A percentile compares a stretch with the other conserved stretches of the same genome.
These are phyloP conservation scores for Halcyon smyrnensis DNA, from an alignment of 2,797 vertebrate species.

Conservation along the genomic window DNA sequence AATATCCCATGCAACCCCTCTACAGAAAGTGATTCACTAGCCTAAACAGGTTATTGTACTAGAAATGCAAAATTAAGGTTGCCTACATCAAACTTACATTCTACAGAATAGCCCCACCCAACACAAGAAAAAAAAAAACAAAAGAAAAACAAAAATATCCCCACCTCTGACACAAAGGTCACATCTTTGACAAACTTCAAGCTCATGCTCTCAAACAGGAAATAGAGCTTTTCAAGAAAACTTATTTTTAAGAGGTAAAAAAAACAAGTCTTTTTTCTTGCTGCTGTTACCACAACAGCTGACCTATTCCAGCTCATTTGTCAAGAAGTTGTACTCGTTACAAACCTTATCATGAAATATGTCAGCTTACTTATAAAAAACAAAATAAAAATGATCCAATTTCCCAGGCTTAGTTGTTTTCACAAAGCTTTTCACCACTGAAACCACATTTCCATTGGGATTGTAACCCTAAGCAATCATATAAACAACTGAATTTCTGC, in stretches of 20 bases:
- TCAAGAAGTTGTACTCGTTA: neutral
- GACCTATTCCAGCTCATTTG: neutral
- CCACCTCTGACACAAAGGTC: neutral
- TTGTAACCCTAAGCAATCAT: neutral
- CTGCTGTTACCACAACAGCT: neutral
- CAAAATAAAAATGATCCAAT: neutral
- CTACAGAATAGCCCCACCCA: neutral
- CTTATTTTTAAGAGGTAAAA: neutral
- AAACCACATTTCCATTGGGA: neutral
- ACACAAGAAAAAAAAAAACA: no score
- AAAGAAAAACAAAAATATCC: neutral
- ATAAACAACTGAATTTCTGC: neutral
- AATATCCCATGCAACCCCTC: neutral
- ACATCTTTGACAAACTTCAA: neutral
- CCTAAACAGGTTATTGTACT: neutral
- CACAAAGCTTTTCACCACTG: neutral
- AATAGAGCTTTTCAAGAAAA: conserved; percentile 46
- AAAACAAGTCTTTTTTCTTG: neutral
- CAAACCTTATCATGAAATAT: neutral
- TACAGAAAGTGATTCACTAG: neutral
- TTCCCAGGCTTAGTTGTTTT: neutral
- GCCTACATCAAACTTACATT: neutral
- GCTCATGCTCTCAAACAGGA: conserved; percentile 2
- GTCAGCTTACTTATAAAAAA: neutral
- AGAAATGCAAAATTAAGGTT: neutral